A percentile compares a stretch with the other conserved stretches of the same genome.
Conservation (phyloP, 2,888 invertebrate species). For the Athalia cordata region DNA sequence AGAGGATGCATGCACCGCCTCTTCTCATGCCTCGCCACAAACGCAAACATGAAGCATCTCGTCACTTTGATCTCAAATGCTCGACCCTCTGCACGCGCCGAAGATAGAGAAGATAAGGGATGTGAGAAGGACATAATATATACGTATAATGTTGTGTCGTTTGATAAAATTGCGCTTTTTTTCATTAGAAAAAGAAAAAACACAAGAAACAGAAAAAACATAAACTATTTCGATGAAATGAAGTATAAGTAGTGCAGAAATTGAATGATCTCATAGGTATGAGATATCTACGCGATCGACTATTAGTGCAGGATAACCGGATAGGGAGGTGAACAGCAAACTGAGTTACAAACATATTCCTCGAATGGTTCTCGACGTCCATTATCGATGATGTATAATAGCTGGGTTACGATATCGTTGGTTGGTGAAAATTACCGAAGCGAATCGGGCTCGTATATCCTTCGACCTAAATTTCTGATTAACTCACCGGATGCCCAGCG, state of each 20-base stretch:
- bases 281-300: background rate
- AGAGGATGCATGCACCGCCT: conserved; percentile 9
- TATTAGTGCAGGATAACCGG: no score
- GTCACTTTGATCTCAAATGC: conserved; percentile 21
- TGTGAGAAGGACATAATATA: background rate
- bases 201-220: background rate
- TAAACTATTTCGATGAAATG: background rate
- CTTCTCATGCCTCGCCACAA: conserved; percentile 33
- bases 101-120: background rate
- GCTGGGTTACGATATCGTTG: no score
- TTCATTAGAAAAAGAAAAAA: conserved; percentile 40
- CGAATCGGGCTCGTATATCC: no score
- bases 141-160: background rate
- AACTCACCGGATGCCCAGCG: conserved; percentile 83
- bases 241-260: background rate
- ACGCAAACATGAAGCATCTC: conserved; percentile 25
- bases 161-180: conserved; percentile 46
- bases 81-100: background rate
- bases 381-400: no score
- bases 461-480: background rate
- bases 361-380: no score
- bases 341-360: no score
- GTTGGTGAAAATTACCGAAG: no score
- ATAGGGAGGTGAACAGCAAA: no score
- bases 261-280: background rate